Evolutionary conservation across 2,888 invertebrate species (phyloP), one percentile per base, ranked within the genome.

Genomic region (Globia sparganii): DNA sequence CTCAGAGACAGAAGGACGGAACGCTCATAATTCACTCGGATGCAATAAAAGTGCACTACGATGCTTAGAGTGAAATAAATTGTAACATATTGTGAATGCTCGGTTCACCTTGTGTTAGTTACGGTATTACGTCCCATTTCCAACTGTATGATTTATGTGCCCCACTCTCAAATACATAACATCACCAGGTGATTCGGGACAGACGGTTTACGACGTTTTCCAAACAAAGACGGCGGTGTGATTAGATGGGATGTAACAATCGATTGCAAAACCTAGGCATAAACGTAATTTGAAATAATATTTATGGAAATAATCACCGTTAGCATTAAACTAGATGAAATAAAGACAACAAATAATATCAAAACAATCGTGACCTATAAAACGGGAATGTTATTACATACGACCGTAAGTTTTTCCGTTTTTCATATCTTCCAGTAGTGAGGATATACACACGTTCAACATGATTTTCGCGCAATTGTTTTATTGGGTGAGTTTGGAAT

Each of bases 61-160:
- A 82, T 81, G 83, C 74, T 87, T 85, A 85, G 80, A 84, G 75
- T 78, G 70, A 86, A 86, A 87, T 88, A 87, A 87, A 84, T 84
- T 81, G 80, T 84, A 86, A 83, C 86, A 87, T 87, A 87, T 84
- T 87, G 81, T 86, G 87, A 87, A 86, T 88, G 81, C 83, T 80
- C 81, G 78, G 87, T 83, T 92, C 90, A 91, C 91, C 92, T 93
- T 91, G 92, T 90, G 87, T 91, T 91, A 86, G 91, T 90, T 92
- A 90, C 92, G 89, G 91, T 89, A 89, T 87, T 88, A 90, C 88
- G 93, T 90, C 92, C 93, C 90, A 94, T 92, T 93, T 94, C 88
- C 87, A 90, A 86, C 86, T 75, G 73, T 71, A 84, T 92, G 92
- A 94, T 94, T 94, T 93, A 94, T 93, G 92, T 88, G 90, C 83